These are phyloP conservation scores for Suillia variegata DNA, from an alignment of 2,888 invertebrate genomes.

Conservation along the genomic window DNA sequence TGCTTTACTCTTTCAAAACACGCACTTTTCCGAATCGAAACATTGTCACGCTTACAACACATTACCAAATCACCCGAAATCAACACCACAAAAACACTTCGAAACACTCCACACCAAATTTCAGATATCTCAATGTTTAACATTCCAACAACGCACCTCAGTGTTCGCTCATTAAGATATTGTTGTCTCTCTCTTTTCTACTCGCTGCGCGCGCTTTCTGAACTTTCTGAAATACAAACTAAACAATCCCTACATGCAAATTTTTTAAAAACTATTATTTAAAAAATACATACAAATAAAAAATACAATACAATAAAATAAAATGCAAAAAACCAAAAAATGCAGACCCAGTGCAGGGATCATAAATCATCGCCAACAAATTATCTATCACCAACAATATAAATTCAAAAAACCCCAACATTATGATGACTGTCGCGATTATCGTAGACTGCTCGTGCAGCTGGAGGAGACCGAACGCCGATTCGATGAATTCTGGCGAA, in stretches of 20 bases:
- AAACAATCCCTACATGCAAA: slow-evolving; percentile 19
- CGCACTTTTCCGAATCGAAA: too few relatives aligned
- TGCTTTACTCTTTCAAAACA: too few relatives aligned
- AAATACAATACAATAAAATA: background rate
- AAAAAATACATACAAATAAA: too few relatives aligned
- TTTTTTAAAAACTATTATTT: background rate
- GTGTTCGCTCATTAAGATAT: slow-evolving; percentile 23
- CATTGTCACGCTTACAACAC: background rate
- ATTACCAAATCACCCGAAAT: slow-evolving; percentile 1
- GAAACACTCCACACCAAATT: background rate
- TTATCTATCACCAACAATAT: slow-evolving; percentile 57
- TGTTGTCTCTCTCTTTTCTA: slow-evolving; percentile 26
- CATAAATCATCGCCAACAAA: slow-evolving; percentile 53
- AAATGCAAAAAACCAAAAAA: slow-evolving; percentile 19
- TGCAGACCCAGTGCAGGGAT: slow-evolving; percentile 62
- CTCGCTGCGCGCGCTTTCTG: background rate
- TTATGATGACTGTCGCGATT: slow-evolving; percentile 62
- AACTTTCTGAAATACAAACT: background rate
- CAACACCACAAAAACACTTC: background rate
- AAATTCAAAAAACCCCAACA: slow-evolving; percentile 57
- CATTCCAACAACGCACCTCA: background rate
- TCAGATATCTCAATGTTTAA: background rate
- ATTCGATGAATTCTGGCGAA: slow-evolving; percentile 93
- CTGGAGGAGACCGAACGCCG: slow-evolving; percentile 92
- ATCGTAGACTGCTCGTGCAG: slow-evolving; percentile 82